Evolutionary conservation across 2,888 invertebrate species (phyloP).

Genomic region (Perizoma flavofasciatum): DNA sequence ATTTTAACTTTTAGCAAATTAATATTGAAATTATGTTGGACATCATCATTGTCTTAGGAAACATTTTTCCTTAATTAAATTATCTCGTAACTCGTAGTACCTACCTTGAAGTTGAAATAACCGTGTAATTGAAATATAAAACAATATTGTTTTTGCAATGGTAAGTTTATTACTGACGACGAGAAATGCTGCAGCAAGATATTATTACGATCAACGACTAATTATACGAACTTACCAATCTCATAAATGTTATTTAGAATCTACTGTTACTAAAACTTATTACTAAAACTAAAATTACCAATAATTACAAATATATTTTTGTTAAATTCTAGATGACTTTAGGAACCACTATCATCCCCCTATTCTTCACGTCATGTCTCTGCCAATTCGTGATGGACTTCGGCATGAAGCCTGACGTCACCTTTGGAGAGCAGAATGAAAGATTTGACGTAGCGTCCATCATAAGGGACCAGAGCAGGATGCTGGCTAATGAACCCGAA

Average conservation of each 20-base stretch:
- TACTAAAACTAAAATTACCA: background rate
- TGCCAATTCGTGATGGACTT: conserved; percentile 43
- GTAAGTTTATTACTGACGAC: conserved; percentile 12
- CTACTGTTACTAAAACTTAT: too few species aligned
- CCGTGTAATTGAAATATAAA: conserved; percentile 20
- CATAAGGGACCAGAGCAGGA: conserved; percentile 46
- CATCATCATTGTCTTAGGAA: too few species aligned
- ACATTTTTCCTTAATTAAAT: too few species aligned
- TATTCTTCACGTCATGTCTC: conserved; percentile 29
- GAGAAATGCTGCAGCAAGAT: too few species aligned
- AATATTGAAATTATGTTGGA: too few species aligned
- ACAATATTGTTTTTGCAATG: conserved; percentile 16
- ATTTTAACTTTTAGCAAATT: too few species aligned
- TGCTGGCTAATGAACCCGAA: conserved; percentile 4
- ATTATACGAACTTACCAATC: too few species aligned
- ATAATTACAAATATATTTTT: background rate
- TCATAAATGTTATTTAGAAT: too few species aligned
- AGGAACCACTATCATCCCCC: conserved; percentile 19
- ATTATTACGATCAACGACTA: too few species aligned
- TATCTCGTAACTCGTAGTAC: too few species aligned
- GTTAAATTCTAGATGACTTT: conserved; percentile 20
- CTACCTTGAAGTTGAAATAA: conserved; percentile 1
- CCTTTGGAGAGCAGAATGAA: conserved; percentile 58
- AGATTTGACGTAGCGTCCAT: conserved; percentile 58
- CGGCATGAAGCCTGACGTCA: conserved; percentile 57